Evolutionary conservation across 1,140 invertebrate species (phyloP).

Genomic region (Harpegnathos saltator): DNA sequence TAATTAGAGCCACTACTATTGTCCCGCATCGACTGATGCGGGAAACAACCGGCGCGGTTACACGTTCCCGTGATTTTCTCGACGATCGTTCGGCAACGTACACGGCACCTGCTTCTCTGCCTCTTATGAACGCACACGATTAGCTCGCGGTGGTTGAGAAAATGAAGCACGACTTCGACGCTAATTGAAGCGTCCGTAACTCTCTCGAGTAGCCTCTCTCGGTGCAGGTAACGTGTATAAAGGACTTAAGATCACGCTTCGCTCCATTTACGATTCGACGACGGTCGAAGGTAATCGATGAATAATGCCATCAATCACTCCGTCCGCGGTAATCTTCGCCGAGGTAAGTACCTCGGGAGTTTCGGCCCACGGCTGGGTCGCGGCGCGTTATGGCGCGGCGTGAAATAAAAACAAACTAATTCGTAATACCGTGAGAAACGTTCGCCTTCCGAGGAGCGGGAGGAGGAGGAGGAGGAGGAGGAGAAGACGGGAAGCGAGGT

Average conservation of each 20-base stretch:
- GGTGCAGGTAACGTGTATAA: neutral
- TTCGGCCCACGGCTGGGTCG: constrained; percentile 2
- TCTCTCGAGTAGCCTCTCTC: neutral
- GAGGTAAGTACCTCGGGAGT: constrained; percentile 18
- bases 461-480: neutral
- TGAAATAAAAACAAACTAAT: constrained; percentile 22
- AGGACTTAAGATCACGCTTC: constrained; percentile 13
- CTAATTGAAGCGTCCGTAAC: constrained; percentile 10
- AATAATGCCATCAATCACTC: constrained; percentile 34
- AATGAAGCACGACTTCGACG: constrained; percentile 11
- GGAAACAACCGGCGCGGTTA: constrained; percentile 67
- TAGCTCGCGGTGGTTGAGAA: neutral
- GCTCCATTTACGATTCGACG: constrained; percentile 24
- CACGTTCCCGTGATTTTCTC: constrained; percentile 51
- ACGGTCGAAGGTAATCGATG: constrained; percentile 29
- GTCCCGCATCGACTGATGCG: constrained; percentile 51
- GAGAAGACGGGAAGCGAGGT: too few species aligned
- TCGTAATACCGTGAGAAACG: constrained; percentile 62
- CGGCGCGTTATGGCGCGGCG: constrained; percentile 15
- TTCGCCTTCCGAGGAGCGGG: constrained; percentile 21
- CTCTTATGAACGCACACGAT: neutral
- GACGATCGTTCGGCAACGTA: constrained; percentile 21
- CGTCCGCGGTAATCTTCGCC: constrained; percentile 2
- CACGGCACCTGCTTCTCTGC: neutral
- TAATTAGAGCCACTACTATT: constrained; percentile 44